Evolutionary conservation across 2,113 vertebrate species (phyloP), one percentile per base, ranked within the genome.

Genomic region (Alouatta palliata): DNA sequence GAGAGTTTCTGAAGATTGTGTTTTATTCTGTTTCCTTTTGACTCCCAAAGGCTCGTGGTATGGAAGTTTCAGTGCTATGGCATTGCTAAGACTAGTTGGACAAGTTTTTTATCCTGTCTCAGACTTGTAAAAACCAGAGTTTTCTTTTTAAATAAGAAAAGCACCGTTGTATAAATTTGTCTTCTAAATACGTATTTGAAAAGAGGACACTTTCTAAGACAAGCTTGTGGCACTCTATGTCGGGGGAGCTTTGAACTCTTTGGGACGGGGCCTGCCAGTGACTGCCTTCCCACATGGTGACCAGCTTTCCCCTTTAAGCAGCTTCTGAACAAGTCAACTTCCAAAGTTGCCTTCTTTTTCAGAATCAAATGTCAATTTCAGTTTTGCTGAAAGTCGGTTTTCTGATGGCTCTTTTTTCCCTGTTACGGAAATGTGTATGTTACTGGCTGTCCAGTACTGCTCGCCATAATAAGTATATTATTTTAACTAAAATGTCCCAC

Each of bases 51-150:
- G 45, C 83, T 91, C 83, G 90, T 66, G 12, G 35, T 76, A 8
- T 87, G 43, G 87, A 93, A 94, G 90, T 52, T 96, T 93, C 76
- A 30, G 77, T 83, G 96, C 91, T 90, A 45, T 90, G 90, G 73
- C 8, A 2, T 89, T 89, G 83, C 94, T 81, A 64, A 93, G 97
- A 97, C 96, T 87, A 97, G 97, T 97, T 96, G 94, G 76, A 96
- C 97, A 97, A 98, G 97, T 98, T 97, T 96, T 76, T 96, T 77
- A 90, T 92, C 71, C 83, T 91, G 87, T 58, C 90, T 84, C 76
- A 96, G 90, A 92, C 97, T 97, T 96, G 97, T 97, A 90, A 97
- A 97, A 97, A 95, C 75, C 70, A 94, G 93, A 47, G 25, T 87
- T 95, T 93, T 89, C 94, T 87, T 89, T 70, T 93, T 43, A 70